Evolutionary conservation across 1,140 invertebrate genomes (phyloP).

Genomic region (Aphaenogaster rudis): DNA sequence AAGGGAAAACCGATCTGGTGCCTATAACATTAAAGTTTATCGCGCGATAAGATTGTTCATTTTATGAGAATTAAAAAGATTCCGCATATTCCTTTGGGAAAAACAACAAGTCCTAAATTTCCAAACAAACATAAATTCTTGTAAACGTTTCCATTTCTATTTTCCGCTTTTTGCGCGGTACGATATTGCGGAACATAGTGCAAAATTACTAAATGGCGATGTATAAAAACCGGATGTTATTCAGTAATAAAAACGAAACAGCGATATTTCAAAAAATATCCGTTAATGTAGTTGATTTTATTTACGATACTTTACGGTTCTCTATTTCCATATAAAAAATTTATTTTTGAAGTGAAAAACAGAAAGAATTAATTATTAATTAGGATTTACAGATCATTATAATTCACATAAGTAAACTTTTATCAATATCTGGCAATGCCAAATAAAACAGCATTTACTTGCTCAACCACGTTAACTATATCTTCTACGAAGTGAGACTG

Average conservation of each 20-base stretch:
- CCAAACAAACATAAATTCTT: slow-evolving; percentile 29
- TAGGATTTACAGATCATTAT: not conserved
- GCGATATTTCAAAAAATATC: not conserved
- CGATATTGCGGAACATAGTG: not conserved
- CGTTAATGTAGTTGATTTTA: not conserved
- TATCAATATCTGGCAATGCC: not conserved
- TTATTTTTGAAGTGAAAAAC: not conserved
- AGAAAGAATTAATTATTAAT: not conserved
- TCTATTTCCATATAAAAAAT: not conserved
- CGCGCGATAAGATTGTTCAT: slow-evolving; percentile 32
- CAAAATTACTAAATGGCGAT: not conserved
- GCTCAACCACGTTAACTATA: not conserved
- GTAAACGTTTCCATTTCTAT: slow-evolving; percentile 7
- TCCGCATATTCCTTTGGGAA: not conserved
- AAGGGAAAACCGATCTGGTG: slow-evolving; percentile 4
- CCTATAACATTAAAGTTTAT: slow-evolving; percentile 27
- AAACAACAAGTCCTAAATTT: not conserved
- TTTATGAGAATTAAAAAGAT: slow-evolving; percentile 58
- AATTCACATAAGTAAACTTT: not conserved
- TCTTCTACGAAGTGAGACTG: not conserved
- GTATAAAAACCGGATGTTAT: not conserved
- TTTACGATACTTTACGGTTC: not conserved
- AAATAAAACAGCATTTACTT: not conserved
- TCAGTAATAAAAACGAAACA: not conserved
- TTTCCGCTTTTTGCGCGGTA: not conserved